Percentiles rank a stretch among this genome's conserved stretches.
Evolutionary conservation across 1,140 invertebrate genomes (phyloP).

Genomic region (Pomacea maculata): DNA sequence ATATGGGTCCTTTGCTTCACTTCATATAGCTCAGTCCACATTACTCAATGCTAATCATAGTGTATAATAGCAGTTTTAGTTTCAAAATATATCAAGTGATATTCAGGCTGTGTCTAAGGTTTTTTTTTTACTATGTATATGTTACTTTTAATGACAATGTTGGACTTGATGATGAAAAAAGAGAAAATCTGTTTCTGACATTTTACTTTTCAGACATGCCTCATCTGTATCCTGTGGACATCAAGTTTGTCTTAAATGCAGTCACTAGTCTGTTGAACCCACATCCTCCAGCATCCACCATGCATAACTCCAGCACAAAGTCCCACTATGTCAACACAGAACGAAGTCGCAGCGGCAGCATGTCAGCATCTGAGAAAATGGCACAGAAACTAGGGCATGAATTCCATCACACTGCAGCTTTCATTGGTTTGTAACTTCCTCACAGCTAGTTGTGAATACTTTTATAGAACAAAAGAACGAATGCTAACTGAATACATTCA

Average conservation of each 20-base stretch:
- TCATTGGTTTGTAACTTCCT: slow-evolving; percentile 73
- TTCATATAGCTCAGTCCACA: too few species aligned
- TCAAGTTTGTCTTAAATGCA: slow-evolving; percentile 88
- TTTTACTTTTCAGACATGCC: slow-evolving; percentile 78
- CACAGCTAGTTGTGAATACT: not conserved
- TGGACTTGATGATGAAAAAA: too few species aligned
- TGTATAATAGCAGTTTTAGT: too few species aligned
- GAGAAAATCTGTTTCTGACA: not conserved
- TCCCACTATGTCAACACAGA: slow-evolving; percentile 53
- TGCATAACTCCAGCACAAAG: slow-evolving; percentile 61
- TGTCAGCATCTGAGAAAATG: slow-evolving; percentile 44
- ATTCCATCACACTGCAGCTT: slow-evolving; percentile 77
- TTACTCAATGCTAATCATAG: too few species aligned
- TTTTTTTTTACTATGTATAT: too few species aligned
- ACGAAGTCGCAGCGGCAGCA: slow-evolving; percentile 48
- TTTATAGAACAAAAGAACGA: not conserved
- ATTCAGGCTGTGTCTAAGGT: too few species aligned
- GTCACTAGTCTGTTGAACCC: slow-evolving; percentile 90
- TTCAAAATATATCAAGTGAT: too few species aligned
- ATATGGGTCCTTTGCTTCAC: too few species aligned
- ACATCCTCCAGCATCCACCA: slow-evolving; percentile 47
- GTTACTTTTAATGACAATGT: too few species aligned
- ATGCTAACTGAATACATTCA: too few species aligned
- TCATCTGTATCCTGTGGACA: slow-evolving; percentile 86
- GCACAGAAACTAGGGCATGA: slow-evolving; percentile 40